Conservation (phyloP, 2,113 vertebrate species). For the Raphicerus campestris region DNA sequence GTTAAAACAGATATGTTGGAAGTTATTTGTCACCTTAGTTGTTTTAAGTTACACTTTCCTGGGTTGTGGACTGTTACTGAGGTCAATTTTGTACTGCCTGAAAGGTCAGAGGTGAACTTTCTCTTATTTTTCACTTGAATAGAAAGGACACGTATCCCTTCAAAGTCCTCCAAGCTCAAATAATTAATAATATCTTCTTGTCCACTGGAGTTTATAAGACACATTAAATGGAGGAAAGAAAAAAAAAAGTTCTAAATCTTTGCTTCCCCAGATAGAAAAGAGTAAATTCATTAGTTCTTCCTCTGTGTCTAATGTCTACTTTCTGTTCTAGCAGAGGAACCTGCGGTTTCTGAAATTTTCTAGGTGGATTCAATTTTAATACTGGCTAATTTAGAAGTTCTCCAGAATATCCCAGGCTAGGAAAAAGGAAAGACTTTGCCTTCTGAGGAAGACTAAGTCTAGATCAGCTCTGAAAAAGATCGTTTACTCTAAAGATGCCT, state of each 20-base stretch:
- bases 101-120: not conserved
- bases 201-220: not conserved
- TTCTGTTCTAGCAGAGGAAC: not conserved
- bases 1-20: not conserved
- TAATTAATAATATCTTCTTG: not conserved
- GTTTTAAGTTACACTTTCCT: constrained; percentile 22
- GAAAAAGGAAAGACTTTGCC: not conserved
- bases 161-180: not conserved
- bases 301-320: not conserved
- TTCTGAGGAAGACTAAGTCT: not conserved
- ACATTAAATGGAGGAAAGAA: not conserved
- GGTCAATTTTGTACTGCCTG: not conserved
- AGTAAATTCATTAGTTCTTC: not conserved
- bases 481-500: not conserved
- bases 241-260: not conserved
- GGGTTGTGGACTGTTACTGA: not conserved
- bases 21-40: not conserved
- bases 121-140: not conserved
- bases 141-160: not conserved
- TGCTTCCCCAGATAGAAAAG: not conserved
- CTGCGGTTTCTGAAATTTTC: not conserved
- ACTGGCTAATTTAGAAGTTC: not conserved
- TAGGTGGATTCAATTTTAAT: not conserved
- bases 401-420: not conserved
- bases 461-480: not conserved